Percentiles rank a stretch among this genome's conserved stretches.
Conservation (phyloP, 1,140 invertebrate species). For the Antheraea pernyi region DNA sequence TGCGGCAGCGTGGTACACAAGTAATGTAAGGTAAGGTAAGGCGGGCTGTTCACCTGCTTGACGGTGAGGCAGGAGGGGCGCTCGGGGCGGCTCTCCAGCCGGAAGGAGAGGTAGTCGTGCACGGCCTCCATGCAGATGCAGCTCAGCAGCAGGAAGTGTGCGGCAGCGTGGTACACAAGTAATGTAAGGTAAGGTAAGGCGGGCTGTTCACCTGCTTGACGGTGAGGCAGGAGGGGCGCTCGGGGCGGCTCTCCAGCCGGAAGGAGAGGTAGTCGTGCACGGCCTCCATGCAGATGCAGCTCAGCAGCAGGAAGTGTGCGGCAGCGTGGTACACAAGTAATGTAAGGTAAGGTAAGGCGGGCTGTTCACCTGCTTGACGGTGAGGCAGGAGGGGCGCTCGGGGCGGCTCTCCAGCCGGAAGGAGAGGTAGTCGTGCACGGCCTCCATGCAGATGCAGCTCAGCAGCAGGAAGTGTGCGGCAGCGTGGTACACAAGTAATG, state of each 20-base stretch:
- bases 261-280: slow-evolving; percentile 93
- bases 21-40: too few relatives aligned
- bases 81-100: slow-evolving; percentile 90
- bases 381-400: slow-evolving; percentile 90
- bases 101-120: too few relatives aligned
- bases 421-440: slow-evolving; percentile 92
- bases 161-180: too few relatives aligned
- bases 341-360: too few relatives aligned
- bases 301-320: too few relatives aligned
- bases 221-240: slow-evolving; percentile 91
- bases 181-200: too few relatives aligned
- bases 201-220: slow-evolving; percentile 91
- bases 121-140: too few relatives aligned
- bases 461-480: slow-evolving; percentile 91
- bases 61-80: slow-evolving; percentile 92
- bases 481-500: too few relatives aligned
- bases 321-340: too few relatives aligned
- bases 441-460: slow-evolving; percentile 89
- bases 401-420: slow-evolving; percentile 92
- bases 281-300: slow-evolving; percentile 90
- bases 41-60: too few relatives aligned
- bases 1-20: too few relatives aligned
- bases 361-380: slow-evolving; percentile 90
- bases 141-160: too few relatives aligned
- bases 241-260: slow-evolving; percentile 90